Evolutionary conservation across 1,140 invertebrate species (phyloP).

Genomic region (Bombus breviceps): DNA sequence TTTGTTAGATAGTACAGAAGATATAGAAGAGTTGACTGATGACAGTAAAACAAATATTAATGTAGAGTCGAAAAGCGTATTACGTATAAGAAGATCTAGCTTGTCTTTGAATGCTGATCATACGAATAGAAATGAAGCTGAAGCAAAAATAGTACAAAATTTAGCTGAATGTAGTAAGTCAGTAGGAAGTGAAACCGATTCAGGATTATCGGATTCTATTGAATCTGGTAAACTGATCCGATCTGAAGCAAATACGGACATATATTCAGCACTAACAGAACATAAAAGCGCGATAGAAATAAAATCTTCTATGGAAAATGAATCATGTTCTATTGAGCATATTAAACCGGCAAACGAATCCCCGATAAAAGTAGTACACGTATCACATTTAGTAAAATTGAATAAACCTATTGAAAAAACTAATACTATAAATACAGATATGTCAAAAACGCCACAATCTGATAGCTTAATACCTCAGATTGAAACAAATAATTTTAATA

Average conservation of each 20-base stretch:
- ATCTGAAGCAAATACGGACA: neutral
- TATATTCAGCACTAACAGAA: neutral
- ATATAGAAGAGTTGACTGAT: neutral
- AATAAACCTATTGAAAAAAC: neutral
- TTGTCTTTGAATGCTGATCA: neutral
- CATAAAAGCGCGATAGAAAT: neutral
- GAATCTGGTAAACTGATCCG: conserved; percentile 3
- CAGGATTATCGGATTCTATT: conserved; percentile 28
- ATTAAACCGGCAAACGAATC: neutral
- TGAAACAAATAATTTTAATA: neutral
- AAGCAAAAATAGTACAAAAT: neutral
- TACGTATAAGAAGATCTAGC: neutral
- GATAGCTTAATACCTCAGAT: neutral
- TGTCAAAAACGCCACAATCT: neutral
- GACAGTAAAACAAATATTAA: neutral
- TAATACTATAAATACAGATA: neutral
- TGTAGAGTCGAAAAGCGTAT: neutral
- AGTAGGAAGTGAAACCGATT: conserved; percentile 23
- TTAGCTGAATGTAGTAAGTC: conserved; percentile 3
- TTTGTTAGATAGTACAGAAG: too few species aligned
- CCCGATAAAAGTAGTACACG: neutral
- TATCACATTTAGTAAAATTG: neutral
- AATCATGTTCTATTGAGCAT: neutral
- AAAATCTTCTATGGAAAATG: neutral
- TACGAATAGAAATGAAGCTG: neutral